Evolutionary conservation across 1,140 invertebrate genomes (phyloP).

Genomic region (Drosophila repleta): DNA sequence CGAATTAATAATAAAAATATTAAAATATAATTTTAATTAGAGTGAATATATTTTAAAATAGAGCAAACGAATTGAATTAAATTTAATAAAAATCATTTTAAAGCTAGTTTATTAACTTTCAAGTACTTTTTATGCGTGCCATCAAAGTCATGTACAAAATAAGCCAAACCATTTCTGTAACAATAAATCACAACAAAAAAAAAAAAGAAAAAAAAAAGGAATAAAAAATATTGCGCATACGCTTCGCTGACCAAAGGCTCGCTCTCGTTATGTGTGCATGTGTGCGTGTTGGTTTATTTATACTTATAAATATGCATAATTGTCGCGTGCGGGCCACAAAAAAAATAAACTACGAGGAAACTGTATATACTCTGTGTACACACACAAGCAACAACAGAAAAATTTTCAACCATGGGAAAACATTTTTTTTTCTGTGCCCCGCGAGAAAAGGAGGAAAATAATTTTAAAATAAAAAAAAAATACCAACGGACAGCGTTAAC

Average conservation of each 20-base stretch:
- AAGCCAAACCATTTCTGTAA: background rate
- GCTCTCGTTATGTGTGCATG: constrained; percentile 18
- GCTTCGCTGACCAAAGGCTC: constrained; percentile 61
- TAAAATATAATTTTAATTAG: too few species aligned
- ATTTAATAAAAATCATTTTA: constrained; percentile 2
- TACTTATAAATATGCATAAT: constrained; percentile 72
- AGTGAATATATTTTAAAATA: too few species aligned
- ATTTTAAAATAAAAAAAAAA: background rate
- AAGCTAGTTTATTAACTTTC: constrained; percentile 28
- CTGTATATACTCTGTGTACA: constrained; percentile 7
- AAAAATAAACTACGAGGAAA: constrained; percentile 44
- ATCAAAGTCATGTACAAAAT: constrained; percentile 16
- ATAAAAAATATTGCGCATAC: constrained; percentile 55
- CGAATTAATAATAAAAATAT: background rate
- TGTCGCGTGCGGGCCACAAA: constrained; percentile 62
- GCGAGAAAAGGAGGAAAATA: constrained; percentile 1
- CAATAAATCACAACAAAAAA: constrained; percentile 39
- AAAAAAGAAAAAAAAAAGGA: too few species aligned
- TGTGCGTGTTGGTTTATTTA: constrained; percentile 57
- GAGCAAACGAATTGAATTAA: too few species aligned
- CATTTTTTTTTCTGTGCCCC: constrained; percentile 24
- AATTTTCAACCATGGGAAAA: constrained; percentile 19
- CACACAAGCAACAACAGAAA: constrained; percentile 8
- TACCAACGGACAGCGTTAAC: constrained; percentile 28
- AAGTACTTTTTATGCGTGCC: constrained; percentile 25